Evolutionary conservation across 2,797 vertebrate species (phyloP).

Genomic region (Falco berigora): DNA sequence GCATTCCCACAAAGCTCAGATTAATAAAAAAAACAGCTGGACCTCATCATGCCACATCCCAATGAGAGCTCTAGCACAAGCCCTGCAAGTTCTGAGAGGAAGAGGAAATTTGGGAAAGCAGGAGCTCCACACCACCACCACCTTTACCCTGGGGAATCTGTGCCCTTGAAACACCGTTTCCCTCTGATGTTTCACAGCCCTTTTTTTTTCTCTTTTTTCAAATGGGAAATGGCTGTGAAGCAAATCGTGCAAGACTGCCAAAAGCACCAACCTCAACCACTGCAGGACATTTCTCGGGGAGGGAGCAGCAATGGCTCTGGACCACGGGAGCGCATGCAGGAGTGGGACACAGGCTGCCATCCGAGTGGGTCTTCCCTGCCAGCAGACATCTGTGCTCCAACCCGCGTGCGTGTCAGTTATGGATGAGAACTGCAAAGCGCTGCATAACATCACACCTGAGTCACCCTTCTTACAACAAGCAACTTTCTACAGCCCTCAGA

Average conservation of each 20-base stretch:
- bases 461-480: neutral
- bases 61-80: neutral
- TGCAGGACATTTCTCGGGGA: neutral
- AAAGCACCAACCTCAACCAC: neutral
- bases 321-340: accelerated
- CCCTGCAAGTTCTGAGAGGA: neutral
- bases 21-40: neutral
- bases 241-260: neutral
- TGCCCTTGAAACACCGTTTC: neutral
- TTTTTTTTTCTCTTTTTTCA: neutral
- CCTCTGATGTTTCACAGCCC: neutral
- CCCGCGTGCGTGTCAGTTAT: accelerated
- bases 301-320: neutral
- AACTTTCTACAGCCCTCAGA: neutral
- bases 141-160: neutral
- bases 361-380: neutral
- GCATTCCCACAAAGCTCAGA: neutral
- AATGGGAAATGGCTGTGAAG: neutral
- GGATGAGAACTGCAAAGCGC: neutral
- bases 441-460: neutral
- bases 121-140: neutral
- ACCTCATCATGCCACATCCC: accelerated
- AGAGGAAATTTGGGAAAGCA: too few relatives aligned
- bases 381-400: neutral
- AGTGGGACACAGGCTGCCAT: neutral